Base-by-base conservation (phyloP, 2,113 vertebrate species). In the Thalassarche chlororhynchos region DNA sequence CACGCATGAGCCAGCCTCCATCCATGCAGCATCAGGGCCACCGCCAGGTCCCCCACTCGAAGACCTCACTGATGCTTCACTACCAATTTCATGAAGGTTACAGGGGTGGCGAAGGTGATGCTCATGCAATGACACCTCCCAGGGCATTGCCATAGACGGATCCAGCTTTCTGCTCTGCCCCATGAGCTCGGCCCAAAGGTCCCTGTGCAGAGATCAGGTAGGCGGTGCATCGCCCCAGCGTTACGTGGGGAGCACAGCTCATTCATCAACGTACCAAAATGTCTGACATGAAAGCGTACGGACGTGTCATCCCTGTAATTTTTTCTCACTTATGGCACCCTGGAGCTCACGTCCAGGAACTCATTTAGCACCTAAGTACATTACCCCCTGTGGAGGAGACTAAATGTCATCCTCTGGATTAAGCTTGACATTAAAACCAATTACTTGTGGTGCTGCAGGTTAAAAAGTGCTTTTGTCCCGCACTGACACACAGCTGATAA, bases 41-140 rank as follows among this genome's bases (percentile, higher is more conserved):
- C 18, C 2, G 0, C 18, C 34, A 29, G 55, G 10, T 65, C 10
- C 15, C 23, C 34, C 12, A 2, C 12, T 15, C 2, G 4, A 46
- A 84, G 31, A 47, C 61, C 49, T 70, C 66, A 24, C 61, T 16
- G 25, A 10, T 5, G 29, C 40, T 11, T 70, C 68, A 23, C 44
- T 34, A 62, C 31, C 6, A 25, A 9, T 8, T 29, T 46, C n/a
- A 34, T 17, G 42, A 74, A 69, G 60, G 54, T 58, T 57, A 16
- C 34, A 28, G 47, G 52, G 55, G 32, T 8, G 10, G 25, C 18
- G 70, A 58, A 69, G 42, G 29, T 34, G 87, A 78, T 0, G 1
- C 25, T 71, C 8, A 6, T 17, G 32, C 34, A 47, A 40, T n/a
- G 54, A 36, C 26, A 18, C 51, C 38, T 80, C 62, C 79, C 62